Evolutionary conservation across 2,888 invertebrate species (phyloP).

Genomic region (Machimus rusticus): DNA sequence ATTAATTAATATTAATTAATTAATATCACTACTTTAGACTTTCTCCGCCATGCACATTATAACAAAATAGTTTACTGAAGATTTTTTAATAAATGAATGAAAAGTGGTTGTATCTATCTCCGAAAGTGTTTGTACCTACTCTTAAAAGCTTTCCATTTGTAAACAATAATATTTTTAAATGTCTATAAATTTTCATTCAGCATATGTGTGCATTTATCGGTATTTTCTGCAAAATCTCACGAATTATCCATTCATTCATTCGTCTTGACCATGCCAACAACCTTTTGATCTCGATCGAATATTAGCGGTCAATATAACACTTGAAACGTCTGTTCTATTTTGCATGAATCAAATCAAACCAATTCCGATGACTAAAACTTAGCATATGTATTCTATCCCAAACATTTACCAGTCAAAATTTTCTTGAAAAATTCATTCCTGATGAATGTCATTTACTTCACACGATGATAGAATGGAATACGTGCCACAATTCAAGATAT

Average conservation of each 20-base stretch:
- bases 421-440: neutral
- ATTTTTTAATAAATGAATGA: too few species aligned
- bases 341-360: neutral
- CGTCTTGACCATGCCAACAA: neutral
- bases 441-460: neutral
- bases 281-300: neutral
- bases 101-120: too few species aligned
- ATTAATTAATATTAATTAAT: too few species aligned
- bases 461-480: neutral
- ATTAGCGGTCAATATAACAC: neutral
- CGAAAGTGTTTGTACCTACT: too few species aligned
- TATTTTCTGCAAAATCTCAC: neutral
- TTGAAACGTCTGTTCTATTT: neutral
- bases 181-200: too few species aligned
- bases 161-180: too few species aligned
- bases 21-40: too few species aligned
- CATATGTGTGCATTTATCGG: neutral
- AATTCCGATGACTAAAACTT: neutral
- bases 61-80: too few species aligned
- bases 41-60: too few species aligned
- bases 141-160: too few species aligned
- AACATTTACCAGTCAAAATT: neutral
- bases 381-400: neutral
- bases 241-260: neutral
- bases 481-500: neutral